Conservation (phyloP, 2,797 vertebrate genomes). For the Brachymystax lenok region DNA sequence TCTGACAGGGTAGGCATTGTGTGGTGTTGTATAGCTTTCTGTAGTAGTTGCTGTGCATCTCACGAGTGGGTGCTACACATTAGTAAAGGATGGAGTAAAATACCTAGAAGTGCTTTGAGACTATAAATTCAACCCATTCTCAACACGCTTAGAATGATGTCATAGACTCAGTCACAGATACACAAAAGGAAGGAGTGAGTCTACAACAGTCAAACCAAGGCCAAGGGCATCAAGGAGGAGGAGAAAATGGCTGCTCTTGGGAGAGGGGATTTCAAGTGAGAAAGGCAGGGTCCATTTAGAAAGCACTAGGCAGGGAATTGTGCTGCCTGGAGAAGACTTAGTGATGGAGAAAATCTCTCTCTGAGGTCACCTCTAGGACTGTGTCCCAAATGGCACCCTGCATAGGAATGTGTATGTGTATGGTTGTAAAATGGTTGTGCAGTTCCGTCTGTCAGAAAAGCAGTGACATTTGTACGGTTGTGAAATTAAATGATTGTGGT, state of each 20-base stretch:
- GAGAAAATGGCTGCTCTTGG: constrained; percentile 18
- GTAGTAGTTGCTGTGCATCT: not conserved
- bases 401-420: not conserved
- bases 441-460: not conserved
- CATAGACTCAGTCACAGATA: not conserved
- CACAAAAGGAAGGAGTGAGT: not conserved
- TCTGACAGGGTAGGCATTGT: too few relatives aligned
- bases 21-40: too few relatives aligned
- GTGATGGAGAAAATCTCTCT: too few relatives aligned
- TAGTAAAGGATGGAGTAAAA: not conserved
- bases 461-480: not conserved
- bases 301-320: not conserved
- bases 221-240: not conserved
- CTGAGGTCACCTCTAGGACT: constrained; percentile 15
- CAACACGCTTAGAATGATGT: constrained; percentile 9
- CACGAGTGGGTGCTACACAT: not conserved
- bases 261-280: not conserved
- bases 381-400: not conserved
- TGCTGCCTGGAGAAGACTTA: too few relatives aligned
- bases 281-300: constrained; percentile 5
- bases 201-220: not conserved
- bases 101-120: not conserved
- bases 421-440: not conserved
- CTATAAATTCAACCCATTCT: not conserved
- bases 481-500: not conserved